Conservation (phyloP, 2,797 vertebrate species). For the Syndactyla subalaris region DNA sequence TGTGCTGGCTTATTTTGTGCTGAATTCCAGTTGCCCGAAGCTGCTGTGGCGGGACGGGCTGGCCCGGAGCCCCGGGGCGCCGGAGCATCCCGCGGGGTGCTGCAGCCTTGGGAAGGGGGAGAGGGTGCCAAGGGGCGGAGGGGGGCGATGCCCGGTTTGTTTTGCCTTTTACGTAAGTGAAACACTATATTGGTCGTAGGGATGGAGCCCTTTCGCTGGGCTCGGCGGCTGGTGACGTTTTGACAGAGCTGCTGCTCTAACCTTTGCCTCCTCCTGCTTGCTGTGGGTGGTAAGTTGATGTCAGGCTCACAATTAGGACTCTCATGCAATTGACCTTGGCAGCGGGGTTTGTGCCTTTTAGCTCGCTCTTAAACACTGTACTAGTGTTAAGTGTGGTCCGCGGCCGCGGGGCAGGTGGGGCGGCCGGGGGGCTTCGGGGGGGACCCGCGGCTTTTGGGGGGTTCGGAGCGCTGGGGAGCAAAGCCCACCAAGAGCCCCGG, state of each 20-base stretch:
- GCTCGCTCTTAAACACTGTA: slow-evolving; percentile 53
- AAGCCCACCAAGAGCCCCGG: background rate
- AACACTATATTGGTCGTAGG: slow-evolving; percentile 40
- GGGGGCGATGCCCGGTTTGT: background rate
- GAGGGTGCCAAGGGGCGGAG: background rate
- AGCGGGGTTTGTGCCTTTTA: slow-evolving; percentile 72
- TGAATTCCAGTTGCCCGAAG: background rate
- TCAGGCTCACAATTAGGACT: slow-evolving; percentile 78
- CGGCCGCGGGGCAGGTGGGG: slow-evolving; percentile 4
- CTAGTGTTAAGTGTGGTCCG: slow-evolving; percentile 52
- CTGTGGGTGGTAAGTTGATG: slow-evolving; percentile 77
- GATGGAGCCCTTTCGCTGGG: slow-evolving; percentile 23
- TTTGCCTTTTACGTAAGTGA: slow-evolving; percentile 32
- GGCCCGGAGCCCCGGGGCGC: background rate
- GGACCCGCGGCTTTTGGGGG: background rate
- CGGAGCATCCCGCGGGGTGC: background rate
- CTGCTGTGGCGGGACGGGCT: background rate
- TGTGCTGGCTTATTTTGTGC: background rate
- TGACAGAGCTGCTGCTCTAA: slow-evolving; percentile 75
- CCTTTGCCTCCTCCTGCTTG: slow-evolving; percentile 61
- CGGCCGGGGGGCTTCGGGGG: background rate
- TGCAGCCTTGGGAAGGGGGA: background rate
- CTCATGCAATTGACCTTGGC: slow-evolving; percentile 79
- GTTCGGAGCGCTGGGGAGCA: background rate
- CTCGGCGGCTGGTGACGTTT: slow-evolving; percentile 63